Evolutionary conservation across 2,113 vertebrate genomes (phyloP).

Genomic region (Condylura cristata): DNA sequence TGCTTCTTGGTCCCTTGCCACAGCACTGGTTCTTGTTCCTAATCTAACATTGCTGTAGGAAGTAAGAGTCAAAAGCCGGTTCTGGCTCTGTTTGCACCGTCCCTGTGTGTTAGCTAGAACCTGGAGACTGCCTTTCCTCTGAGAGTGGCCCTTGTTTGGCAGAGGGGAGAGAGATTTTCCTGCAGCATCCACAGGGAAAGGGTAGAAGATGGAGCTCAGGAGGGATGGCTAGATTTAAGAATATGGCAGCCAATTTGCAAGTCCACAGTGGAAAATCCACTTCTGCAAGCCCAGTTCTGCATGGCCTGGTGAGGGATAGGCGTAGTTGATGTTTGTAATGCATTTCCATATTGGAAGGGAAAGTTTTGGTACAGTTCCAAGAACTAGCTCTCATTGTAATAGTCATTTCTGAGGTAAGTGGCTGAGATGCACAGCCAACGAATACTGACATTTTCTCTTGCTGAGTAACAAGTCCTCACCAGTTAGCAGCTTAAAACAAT

Average conservation of each 20-base stretch:
- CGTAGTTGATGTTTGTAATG: neutral
- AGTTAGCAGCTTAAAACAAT: neutral
- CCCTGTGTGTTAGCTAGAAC: neutral
- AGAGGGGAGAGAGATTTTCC: neutral
- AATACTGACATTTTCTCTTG: neutral
- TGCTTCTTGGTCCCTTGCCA: neutral
- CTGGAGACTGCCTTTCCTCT: neutral
- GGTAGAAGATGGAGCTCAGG: neutral
- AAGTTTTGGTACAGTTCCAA: neutral
- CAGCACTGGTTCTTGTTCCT: neutral
- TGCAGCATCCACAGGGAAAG: neutral
- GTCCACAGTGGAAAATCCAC: neutral
- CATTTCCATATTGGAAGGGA: conserved; percentile 61
- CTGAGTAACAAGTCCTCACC: neutral
- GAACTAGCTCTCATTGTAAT: conserved; percentile 18
- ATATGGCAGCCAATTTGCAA: neutral
- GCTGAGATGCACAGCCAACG: neutral
- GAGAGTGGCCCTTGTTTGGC: neutral
- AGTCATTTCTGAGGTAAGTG: neutral
- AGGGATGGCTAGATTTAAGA: neutral
- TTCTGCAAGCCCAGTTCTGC: neutral
- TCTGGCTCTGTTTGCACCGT: neutral
- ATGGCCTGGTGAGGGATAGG: neutral
- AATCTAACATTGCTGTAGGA: neutral
- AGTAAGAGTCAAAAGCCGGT: neutral